Evolutionary conservation across 1,140 invertebrate species (phyloP).

Genomic region (Coelopa frigida): DNA sequence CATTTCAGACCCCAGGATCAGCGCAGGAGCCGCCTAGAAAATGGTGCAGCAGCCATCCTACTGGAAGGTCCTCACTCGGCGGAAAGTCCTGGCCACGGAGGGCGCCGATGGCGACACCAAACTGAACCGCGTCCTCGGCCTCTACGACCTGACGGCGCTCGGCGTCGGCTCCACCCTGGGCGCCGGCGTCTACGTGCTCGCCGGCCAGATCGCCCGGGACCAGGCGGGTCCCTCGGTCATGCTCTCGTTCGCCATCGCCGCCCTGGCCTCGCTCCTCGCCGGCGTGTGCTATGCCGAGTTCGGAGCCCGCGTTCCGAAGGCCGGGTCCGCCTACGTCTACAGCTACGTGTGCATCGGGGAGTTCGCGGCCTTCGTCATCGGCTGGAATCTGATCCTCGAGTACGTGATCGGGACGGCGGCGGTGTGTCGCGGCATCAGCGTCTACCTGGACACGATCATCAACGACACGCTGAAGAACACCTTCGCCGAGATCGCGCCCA

Average conservation of each 20-base stretch:
- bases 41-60: conserved; percentile 33
- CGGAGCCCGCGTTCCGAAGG: conserved; percentile 72
- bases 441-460: conserved; percentile 61
- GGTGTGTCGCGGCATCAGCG: conserved; percentile 73
- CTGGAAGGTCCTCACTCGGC: conserved; percentile 39
- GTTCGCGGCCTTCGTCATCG: conserved; percentile 69
- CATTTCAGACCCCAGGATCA: neutral
- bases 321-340: conserved; percentile 82
- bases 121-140: conserved; percentile 53
- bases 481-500: conserved; percentile 47
- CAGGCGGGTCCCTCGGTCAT: conserved; percentile 75
- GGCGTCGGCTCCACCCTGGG: conserved; percentile 82
- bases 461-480: conserved; percentile 47
- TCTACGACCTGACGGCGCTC: conserved; percentile 68
- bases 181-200: conserved; percentile 81
- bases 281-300: conserved; percentile 84
- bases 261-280: conserved; percentile 75
- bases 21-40: neutral
- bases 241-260: conserved; percentile 76
- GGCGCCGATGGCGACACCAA: conserved; percentile 30
- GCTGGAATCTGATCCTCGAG: conserved; percentile 87
- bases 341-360: conserved; percentile 85
- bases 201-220: conserved; percentile 72
- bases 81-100: conserved; percentile 28
- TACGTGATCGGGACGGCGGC: conserved; percentile 84